These are phyloP conservation scores for Uropsilus gracilis DNA, from an alignment of 2,113 vertebrate genomes.

Conservation along the genomic window DNA sequence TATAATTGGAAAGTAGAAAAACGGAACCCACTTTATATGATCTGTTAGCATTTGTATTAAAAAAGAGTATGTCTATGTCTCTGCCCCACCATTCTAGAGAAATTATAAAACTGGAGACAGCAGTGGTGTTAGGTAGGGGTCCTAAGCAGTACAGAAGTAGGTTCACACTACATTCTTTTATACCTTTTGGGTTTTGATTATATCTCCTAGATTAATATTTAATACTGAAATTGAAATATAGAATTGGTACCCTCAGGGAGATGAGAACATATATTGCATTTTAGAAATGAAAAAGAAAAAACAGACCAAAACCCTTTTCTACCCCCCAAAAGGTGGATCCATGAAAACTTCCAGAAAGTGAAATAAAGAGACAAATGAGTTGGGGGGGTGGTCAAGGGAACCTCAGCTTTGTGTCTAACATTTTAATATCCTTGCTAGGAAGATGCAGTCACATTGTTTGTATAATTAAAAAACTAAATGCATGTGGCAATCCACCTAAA, in stretches of 20 bases:
- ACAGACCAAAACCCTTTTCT: too few relatives aligned
- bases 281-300: constrained; percentile 13
- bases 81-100: not conserved
- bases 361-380: not conserved
- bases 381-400: not conserved
- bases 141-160: not conserved
- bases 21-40: not conserved
- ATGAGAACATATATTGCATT: not conserved
- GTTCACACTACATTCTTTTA: not conserved
- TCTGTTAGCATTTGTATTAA: not conserved
- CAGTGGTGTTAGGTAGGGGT: not conserved
- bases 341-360: not conserved
- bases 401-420: not conserved
- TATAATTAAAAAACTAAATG: not conserved
- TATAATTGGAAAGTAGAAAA: not conserved
- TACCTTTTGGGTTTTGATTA: not conserved
- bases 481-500: not conserved
- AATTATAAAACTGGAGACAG: not conserved
- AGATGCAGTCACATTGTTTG: not conserved
- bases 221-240: not conserved
- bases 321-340: not conserved
- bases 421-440: not conserved
- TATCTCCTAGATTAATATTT: not conserved
- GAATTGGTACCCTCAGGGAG: not conserved
- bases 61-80: not conserved